Evolutionary conservation across 2,113 vertebrate species (phyloP), one percentile per base, ranked within the genome.

Genomic region (Prietella phreatophila): DNA sequence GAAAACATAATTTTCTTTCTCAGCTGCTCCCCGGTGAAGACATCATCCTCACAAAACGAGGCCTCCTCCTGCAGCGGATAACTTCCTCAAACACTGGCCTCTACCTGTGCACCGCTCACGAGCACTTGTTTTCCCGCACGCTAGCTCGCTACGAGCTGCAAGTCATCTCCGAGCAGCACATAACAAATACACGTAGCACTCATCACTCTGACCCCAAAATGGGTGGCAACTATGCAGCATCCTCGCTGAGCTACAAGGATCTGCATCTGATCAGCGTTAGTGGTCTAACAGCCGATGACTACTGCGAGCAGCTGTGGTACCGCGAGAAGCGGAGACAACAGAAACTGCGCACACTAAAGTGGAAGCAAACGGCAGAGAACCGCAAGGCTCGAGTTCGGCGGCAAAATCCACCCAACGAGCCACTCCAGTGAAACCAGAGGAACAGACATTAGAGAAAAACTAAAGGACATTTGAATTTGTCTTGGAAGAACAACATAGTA

Each of bases 221-320:
- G 33, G 65, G n/a, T 19, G 82, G 65, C 27, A 90, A 85, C 4
- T 89, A 89, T 20, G 88, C 87, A 50, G 11, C 78, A 63, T 22
- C 17, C 19, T 19, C 79, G 2, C 92, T 9, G 0, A 94, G 90
- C 92, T 96, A 94, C 94, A 97, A 95, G 86, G 95, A 96, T 83
- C 94, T 95, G 0, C 91, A 94, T 36, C 86, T 92, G 53, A 88
- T 92, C 82, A 95, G 94, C 4, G 42, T 91, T 25, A 92, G 92
- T 0, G 92, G 94, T n/a, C 90, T 92, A 91, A 95, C 90, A 27
- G 89, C 94, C 76, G 95, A 96, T 0, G 91, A 94, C 85, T 96
- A 96, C 91, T 97, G 97, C 79, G 94, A 95, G 15, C 94, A 96
- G 85, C 93, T 97, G 89, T 94, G 96, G 94, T 95, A 93, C 85